A percentile compares a stretch with the other conserved stretches of the same genome.
Conservation (phyloP, 1,140 invertebrate species). For the Zaprionus inermis region DNA sequence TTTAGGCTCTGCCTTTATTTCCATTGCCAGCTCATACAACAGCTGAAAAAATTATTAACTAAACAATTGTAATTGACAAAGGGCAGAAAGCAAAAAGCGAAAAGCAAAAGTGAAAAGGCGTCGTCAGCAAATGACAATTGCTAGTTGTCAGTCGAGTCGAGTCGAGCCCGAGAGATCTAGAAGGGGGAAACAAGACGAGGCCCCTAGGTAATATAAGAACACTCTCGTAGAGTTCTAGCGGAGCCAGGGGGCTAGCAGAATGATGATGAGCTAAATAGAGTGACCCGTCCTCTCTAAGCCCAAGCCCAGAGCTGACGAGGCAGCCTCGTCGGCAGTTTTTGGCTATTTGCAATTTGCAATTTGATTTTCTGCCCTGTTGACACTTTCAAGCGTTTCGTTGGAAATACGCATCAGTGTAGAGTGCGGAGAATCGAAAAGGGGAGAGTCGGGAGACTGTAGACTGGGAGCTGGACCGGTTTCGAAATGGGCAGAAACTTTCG, state of each 20-base stretch:
- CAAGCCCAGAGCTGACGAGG: background rate
- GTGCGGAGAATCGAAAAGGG: background rate
- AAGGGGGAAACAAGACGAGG: background rate
- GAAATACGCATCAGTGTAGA: background rate
- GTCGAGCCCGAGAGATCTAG: background rate
- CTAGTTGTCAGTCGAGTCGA: constrained; percentile 3
- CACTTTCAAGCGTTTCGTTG: constrained; percentile 20
- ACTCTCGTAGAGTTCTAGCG: background rate
- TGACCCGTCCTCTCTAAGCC: background rate
- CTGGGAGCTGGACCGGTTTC: constrained; percentile 61
- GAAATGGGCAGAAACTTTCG: constrained; percentile 50
- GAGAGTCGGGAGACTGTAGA: constrained; percentile 1
- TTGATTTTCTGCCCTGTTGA: constrained; percentile 43
- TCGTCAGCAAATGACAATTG: constrained; percentile 38
- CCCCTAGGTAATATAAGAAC: constrained; percentile 7
- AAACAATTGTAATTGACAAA: constrained; percentile 50
- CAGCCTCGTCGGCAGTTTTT: constrained; percentile 14
- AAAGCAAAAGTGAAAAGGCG: constrained; percentile 46
- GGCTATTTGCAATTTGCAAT: constrained; percentile 35
- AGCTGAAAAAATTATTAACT: constrained; percentile 41
- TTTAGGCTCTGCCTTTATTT: background rate
- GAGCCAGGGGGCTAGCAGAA: background rate
- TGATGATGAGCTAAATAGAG: background rate
- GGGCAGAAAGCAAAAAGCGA: constrained; percentile 4
- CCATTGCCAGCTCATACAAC: background rate